Evolutionary conservation across 2,113 vertebrate species (phyloP).

Genomic region (Cinclus mexicanus): DNA sequence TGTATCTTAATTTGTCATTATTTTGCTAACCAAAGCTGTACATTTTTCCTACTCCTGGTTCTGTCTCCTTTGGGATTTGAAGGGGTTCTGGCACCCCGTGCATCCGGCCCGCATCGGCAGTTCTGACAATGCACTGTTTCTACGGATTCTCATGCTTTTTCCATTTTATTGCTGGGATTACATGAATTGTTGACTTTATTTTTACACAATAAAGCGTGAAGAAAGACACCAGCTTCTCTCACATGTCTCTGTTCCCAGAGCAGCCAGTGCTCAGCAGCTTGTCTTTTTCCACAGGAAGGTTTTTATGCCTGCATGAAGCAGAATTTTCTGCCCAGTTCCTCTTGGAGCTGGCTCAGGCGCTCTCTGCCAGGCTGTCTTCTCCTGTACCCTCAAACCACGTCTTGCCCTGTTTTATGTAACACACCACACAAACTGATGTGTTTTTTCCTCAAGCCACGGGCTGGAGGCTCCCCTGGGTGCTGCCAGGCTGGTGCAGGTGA

Average conservation of each 20-base stretch:
- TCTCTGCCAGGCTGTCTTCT: background rate
- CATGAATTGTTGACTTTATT: conserved; percentile 85
- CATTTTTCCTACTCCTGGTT: conserved; percentile 69
- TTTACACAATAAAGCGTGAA: conserved; percentile 87
- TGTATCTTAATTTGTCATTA: conserved; percentile 65
- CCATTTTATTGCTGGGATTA: conserved; percentile 78
- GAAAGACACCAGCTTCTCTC: conserved; percentile 56
- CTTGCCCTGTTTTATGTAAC: background rate
- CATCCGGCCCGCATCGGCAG: conserved; percentile 60
- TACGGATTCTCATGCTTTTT: conserved; percentile 76
- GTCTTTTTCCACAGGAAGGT: background rate
- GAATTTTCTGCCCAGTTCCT: background rate
- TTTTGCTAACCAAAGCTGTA: conserved; percentile 81
- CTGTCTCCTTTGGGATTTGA: conserved; percentile 67
- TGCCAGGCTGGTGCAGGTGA: background rate
- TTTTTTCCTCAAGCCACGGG: fast-evolving
- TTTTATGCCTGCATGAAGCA: background rate
- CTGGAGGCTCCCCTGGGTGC: background rate
- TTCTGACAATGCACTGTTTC: conserved; percentile 74
- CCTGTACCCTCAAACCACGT: fast-evolving
- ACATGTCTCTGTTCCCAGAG: background rate
- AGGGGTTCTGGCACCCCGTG: conserved; percentile 28
- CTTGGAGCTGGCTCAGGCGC: background rate
- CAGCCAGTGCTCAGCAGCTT: background rate
- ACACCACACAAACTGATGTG: fast-evolving